Evolutionary conservation across 2,888 invertebrate genomes (phyloP), one percentile per base, ranked within the genome.

Genomic region (Spodoptera picta): DNA sequence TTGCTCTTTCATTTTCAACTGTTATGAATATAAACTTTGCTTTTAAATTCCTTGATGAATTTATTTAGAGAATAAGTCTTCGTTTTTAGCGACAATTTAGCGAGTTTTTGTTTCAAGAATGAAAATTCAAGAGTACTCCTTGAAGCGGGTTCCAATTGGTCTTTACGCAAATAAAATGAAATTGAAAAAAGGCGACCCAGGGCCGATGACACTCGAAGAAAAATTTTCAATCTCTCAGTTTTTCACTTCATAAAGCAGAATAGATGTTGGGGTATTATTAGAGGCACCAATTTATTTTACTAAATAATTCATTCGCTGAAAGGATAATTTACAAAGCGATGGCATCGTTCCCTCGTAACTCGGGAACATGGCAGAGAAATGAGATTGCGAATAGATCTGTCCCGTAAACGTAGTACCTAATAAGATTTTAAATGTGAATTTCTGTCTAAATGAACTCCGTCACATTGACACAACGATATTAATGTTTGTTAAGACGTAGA

Each of bases 381-480:
- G 87, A 64, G 67, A 77, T 72, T 68, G 72, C 64, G 78, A 81
- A 82, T 79, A 75, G 72, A 77, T 70, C 67, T 69, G 54, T 75
- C 75, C 75, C 72, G 75, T 80, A 73, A 80, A 80, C 76, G 75
- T 72, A 69, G 87, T 88, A n/a, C n/a, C n/a, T n/a, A 92, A 92
- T 92, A 92, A 90, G 87, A 90, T 90, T 91, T 90, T 89, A 88
- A 90, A 91, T 88, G 90, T 85, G 87, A 83, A 87, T 84, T 87
- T 88, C 85, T 84, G 82, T 85, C 83, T 82, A 87, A 90, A 90
- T 88, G 86, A 88, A 88, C 82, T 85, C 72, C 65, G 74, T 79
- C 59, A 78, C 79, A 85, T 86, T 79, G 84, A 73, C 82, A 77
- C 70, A 68, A 65, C 73, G 60, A 63, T 77, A 81, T 82, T 80